Conservation (phyloP, 1,140 invertebrate species). For the Ips typographus region DNA sequence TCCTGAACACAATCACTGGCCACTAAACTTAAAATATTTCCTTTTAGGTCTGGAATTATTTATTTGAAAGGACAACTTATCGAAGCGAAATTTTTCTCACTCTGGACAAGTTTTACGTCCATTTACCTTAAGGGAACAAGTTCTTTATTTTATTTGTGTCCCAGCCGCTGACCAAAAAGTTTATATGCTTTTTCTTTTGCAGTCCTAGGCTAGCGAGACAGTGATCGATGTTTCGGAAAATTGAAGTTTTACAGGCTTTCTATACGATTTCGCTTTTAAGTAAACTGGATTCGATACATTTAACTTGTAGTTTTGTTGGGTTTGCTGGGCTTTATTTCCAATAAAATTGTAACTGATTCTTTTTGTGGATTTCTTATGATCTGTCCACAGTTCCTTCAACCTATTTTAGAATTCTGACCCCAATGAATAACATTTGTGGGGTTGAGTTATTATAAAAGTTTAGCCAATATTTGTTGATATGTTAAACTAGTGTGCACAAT, state of each 20-base stretch:
- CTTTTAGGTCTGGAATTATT: background rate
- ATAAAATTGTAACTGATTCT: too few relatives aligned
- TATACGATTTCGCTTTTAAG: background rate
- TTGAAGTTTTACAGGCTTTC: constrained; percentile 9
- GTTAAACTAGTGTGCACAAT: too few relatives aligned
- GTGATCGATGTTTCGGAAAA: constrained; percentile 15
- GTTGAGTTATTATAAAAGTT: too few relatives aligned
- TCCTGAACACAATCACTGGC: too few relatives aligned
- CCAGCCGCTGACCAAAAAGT: constrained; percentile 9
- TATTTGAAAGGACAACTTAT: constrained; percentile 10
- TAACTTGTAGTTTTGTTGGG: too few relatives aligned
- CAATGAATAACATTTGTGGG: too few relatives aligned
- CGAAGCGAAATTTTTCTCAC: background rate
- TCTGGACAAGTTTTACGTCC: constrained; percentile 15
- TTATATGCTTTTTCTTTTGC: background rate
- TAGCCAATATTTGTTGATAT: too few relatives aligned
- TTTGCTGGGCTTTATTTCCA: too few relatives aligned
- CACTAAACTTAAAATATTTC: too few relatives aligned
- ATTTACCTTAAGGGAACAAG: constrained; percentile 1
- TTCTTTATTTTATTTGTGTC: constrained; percentile 27
- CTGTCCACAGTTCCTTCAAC: too few relatives aligned
- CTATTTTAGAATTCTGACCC: too few relatives aligned
- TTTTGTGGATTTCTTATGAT: too few relatives aligned
- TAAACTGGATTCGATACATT: background rate
- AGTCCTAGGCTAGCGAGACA: background rate